Percentiles rank a stretch among this genome's conserved stretches.
Conservation (phyloP, 2,113 vertebrate species). For the Sturnira hondurensis region DNA sequence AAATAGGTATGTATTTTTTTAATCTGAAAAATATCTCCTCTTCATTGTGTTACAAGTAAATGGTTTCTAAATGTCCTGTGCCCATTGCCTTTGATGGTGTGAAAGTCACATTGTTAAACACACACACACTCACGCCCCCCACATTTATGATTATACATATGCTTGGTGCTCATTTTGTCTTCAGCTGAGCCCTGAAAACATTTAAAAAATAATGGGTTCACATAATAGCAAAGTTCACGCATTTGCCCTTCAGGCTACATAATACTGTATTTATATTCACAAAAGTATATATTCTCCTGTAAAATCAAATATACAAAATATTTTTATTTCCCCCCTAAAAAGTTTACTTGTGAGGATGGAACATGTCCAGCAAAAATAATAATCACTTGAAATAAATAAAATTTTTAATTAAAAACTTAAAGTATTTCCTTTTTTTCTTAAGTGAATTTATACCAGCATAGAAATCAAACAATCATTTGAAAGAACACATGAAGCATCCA, state of each 20-base stretch:
- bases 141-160: neutral
- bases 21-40: neutral
- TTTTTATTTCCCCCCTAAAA: neutral
- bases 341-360: neutral
- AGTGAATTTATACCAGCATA: neutral
- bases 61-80: neutral
- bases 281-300: neutral
- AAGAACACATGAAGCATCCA: neutral
- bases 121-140: neutral
- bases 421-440: neutral
- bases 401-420: neutral
- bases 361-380: neutral
- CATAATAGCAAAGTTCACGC: neutral
- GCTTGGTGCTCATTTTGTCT: neutral
- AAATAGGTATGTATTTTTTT: neutral
- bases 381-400: constrained; percentile 28
- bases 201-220: neutral
- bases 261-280: neutral
- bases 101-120: neutral
- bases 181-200: neutral
- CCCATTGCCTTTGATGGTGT: neutral
- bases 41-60: neutral
- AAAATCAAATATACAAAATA: constrained; percentile 12
- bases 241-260: neutral
- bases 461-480: constrained; percentile 47